phyloP scores from a whole-genome alignment of 37 sponge, comb jelly and placozoan species.

The Cliona cf. orientalis region DNA sequence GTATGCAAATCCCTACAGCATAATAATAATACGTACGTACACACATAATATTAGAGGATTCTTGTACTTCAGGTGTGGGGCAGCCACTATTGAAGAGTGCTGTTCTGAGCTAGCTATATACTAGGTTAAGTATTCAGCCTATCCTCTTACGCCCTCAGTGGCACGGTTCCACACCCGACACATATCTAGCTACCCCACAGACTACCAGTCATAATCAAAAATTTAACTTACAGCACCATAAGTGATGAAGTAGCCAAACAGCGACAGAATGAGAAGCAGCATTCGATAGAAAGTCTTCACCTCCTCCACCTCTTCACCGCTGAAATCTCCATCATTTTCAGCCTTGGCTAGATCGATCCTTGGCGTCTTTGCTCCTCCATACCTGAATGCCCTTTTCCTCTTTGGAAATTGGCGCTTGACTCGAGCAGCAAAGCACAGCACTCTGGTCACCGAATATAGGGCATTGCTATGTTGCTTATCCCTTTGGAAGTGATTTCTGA shows the following conservation, averaged over 20 bases:
- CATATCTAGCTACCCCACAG: too few species aligned
- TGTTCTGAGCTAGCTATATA: too few species aligned
- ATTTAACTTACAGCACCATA: constrained; percentile 38
- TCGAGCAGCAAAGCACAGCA: constrained; percentile 21
- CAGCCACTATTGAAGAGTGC: too few species aligned
- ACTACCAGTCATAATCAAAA: too few species aligned
- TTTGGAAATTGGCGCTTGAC: constrained; percentile 27
- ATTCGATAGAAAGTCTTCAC: constrained; percentile 51
- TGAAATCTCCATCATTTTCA: constrained; percentile 44
- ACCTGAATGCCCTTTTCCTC: constrained; percentile 38
- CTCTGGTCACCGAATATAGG: constrained; percentile 15
- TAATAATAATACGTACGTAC: too few species aligned
- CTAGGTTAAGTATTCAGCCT: too few species aligned
- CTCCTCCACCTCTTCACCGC: constrained; percentile 57
- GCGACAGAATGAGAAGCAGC: constrained; percentile 29
- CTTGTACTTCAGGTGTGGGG: too few species aligned
- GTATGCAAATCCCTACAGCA: too few species aligned
- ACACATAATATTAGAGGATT: too few species aligned
- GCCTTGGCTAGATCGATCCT: constrained; percentile 58
- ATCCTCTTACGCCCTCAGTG: too few species aligned
- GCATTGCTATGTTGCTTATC: constrained; percentile 17
- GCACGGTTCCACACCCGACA: too few species aligned
- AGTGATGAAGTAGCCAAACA: constrained; percentile 10
- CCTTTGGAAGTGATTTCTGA: constrained; percentile 13
- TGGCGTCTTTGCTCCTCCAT: constrained; percentile 35